Evolutionary conservation across 2,113 vertebrate species (phyloP), one percentile per base, ranked within the genome.

Genomic region (Rhagologus leucostigma): DNA sequence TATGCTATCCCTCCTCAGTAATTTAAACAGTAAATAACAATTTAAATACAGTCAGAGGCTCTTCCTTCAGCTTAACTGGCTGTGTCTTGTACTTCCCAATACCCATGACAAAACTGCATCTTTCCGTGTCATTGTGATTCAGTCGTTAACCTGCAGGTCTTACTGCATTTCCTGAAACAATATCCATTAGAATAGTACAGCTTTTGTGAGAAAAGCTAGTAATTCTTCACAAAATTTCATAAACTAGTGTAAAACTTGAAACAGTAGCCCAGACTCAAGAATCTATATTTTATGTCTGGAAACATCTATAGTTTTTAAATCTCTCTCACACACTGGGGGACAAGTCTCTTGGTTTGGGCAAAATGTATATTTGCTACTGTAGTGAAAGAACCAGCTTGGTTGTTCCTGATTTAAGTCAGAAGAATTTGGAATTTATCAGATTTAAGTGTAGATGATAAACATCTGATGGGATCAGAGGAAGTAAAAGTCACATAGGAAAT

Each of bases 1-100:
- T 97, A 96, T 87, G 76, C 53, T 92, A 90, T 74, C 74, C 69
- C 85, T 79, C 37, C 17, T 88, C 37, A 37, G 33, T 62, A 49
- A 21, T 33, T 50, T 70, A 49, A 88, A 56, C 11, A 39, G 16
- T 49, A 89, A 78, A n/a, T 81, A 89, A 46, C 13, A 63, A 70
- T 47, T 71, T 47, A 75, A 77, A 64, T 55, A 47, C 11, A 84
- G 7, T 30, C 64, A 74, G 50, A 89, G 30, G 16, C 27, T 71
- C 27, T 78, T 90, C 16, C 22, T 89, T 77, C 71, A 81, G 49
- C 52, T 80, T 81, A 77, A 42, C 21, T 16, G 46, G 6, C 37
- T 65, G 8, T 42, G 19, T 62, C 60, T 63, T 84, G 32, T 23
- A 37, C 78, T 82, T 94, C 30, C 32, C 39, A 47, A 41, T 32